These are phyloP conservation scores for Nycticryphes semicollaris DNA, from an alignment of 2,113 vertebrate species.

Conservation along the genomic window DNA sequence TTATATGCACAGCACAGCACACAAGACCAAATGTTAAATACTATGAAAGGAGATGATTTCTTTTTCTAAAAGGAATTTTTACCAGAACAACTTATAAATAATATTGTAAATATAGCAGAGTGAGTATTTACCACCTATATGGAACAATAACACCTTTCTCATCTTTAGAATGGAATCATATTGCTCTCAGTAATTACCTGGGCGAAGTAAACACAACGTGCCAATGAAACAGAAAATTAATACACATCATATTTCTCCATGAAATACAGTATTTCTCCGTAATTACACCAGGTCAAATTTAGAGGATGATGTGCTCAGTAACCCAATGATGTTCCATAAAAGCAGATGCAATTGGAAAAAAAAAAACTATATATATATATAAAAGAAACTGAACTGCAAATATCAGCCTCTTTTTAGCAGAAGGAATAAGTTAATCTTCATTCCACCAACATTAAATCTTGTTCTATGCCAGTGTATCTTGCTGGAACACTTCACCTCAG, in stretches of 20 bases:
- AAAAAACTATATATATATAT: not conserved
- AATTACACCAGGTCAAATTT: not conserved
- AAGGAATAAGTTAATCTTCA: not conserved
- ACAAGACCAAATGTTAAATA: not conserved
- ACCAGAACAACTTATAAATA: not conserved
- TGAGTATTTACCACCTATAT: not conserved
- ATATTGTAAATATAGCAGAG: not conserved
- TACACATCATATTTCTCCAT: not conserved
- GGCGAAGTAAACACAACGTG: not conserved
- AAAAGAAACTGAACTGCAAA: not conserved
- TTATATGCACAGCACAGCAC: not conserved
- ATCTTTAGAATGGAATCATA: not conserved
- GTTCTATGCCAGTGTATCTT: not conserved
- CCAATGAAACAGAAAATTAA: constrained; percentile 16
- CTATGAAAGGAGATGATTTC: not conserved
- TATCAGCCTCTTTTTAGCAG: not conserved
- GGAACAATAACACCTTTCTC: not conserved
- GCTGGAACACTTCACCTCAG: not conserved
- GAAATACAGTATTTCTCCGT: not conserved
- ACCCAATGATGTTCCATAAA: not conserved
- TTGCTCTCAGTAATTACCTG: not conserved
- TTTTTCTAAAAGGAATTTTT: not conserved
- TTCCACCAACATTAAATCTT: not conserved
- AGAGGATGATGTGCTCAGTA: not conserved
- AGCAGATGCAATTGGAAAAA: not conserved